Base-by-base conservation (phyloP, 1,140 invertebrate species). In the Himalopsyche phryganea region DNA sequence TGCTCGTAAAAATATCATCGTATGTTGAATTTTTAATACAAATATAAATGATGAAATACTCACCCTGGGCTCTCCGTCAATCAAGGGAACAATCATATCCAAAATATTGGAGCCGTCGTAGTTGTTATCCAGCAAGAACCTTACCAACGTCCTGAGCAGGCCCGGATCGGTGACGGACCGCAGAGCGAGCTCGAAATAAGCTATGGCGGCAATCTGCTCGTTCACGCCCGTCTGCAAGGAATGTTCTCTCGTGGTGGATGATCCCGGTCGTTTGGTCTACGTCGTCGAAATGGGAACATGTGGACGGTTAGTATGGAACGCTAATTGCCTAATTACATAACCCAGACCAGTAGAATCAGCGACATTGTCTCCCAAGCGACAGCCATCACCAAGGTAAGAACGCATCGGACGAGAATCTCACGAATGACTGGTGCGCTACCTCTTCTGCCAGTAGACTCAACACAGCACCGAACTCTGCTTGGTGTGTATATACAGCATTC, bases 141-240 rank as follows among this genome's bases (percentile, higher is more conserved):
- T 85, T 19, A 98, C 78, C 66, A 97, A 85, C 0, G 89, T 85
- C 60, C 86, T 79, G 47, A 97, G 71, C 11, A 98, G 77, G 0
- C 90, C 88, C 0, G 91, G 88, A 55, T 94, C 87, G 0, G 90
- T 91, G 9, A 95, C 87, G 44, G 89, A 91, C 50, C 94, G 83
- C 48, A 97, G 69, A 66, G 92, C 89, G 50, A 97, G 75, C 72
- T 97, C 94, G 50, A 96, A 83, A 73, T 98, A 97, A 5, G 91
- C 90, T 63, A 91, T 95, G 0, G 94, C 90, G 28, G 93, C 87
- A 23, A 94, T 87, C 68, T 96, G 86, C 72, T 97, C 94, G 49
- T 89, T 86, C 60, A 89, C 79, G 57, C 89, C 87, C 70, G 79
- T 88, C 86, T 89, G 80, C 73, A 83, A 83, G 71, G 75, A 70